A percentile compares a stretch with the other conserved stretches of the same genome.
phyloP scores from a whole-genome alignment of 1,140 invertebrate species.

The Drosophila insularis region DNA sequence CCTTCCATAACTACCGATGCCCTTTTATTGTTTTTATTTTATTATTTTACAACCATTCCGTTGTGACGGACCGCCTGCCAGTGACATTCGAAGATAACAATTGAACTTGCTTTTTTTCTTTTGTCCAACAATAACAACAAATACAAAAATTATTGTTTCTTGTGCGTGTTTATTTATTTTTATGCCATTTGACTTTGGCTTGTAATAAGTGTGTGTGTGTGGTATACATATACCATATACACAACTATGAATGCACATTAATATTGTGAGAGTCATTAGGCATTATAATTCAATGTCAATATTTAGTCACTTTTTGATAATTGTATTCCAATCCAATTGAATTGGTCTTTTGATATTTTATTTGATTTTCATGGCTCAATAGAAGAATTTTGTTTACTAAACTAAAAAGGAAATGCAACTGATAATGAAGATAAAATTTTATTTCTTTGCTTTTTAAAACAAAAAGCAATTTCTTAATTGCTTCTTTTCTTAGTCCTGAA shows the following conservation, averaged over 20 bases:
- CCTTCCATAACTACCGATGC: constrained; percentile 20
- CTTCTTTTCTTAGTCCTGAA: too few relatives aligned
- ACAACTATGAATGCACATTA: constrained; percentile 43
- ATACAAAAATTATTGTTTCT: constrained; percentile 26
- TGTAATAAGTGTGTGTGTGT: constrained; percentile 9
- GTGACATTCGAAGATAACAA: constrained; percentile 25
- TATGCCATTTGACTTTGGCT: constrained; percentile 31
- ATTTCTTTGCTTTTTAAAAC: too few relatives aligned
- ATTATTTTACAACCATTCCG: background rate
- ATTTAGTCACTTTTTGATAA: constrained; percentile 41
- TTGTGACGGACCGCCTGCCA: constrained; percentile 14
- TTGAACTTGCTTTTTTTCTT: constrained; percentile 4
- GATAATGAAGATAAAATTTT: too few relatives aligned
- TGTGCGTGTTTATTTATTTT: constrained; percentile 47
- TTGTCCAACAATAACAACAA: constrained; percentile 23
- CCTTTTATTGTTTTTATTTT: background rate
- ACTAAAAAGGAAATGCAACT: too few relatives aligned
- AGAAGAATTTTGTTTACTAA: background rate
- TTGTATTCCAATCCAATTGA: constrained; percentile 1
- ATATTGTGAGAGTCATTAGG: constrained; percentile 48
- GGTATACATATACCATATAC: background rate
- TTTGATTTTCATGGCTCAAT: background rate
- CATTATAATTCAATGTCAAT: constrained; percentile 76
- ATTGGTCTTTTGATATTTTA: background rate
- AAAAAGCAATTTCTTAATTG: too few relatives aligned